Base-by-base conservation (phyloP, 2,888 invertebrate genomes). In the Melinaea marsaeus region DNA sequence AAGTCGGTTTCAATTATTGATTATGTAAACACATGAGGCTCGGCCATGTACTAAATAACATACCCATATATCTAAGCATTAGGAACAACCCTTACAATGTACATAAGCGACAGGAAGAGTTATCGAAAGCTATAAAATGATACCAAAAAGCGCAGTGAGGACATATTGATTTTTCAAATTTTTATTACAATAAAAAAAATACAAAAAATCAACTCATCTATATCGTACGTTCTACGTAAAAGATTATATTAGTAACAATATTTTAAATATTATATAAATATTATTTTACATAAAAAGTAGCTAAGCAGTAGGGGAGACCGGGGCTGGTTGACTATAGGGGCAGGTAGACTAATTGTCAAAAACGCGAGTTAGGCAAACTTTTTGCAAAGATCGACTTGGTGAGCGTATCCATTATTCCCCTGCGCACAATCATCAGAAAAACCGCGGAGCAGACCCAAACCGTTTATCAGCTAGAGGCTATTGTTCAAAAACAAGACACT, bases 261-360 rank as follows among this genome's bases (percentile, higher is more conserved):
- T 82, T 82, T 86, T 86, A 86, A 89, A 88, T 86, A 88, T 83
- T 78, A 84, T 80, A 89, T 90, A 90, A 90, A 89, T 90, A 90
- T 88, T 90, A 88, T 83, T 86, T 89, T 90, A 90, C 90, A 90
- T 88, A 87, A 79, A 83, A 84, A 83, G 22, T 82, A 81, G 80
- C 79, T 86, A 88, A 87, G 89, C 88, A 83, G 78, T 84, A n/a
- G n/a, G n/a, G n/a, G n/a, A n/a, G n/a, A n/a, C n/a, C n/a, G n/a
- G n/a, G n/a, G n/a, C n/a, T n/a, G n/a, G n/a, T n/a, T n/a, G n/a
- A n/a, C n/a, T n/a, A n/a, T n/a, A n/a, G n/a, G n/a, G n/a, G n/a
- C n/a, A n/a, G n/a, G n/a, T n/a, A n/a, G n/a, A n/a, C n/a, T n/a
- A n/a, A n/a, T n/a, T n/a, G n/a, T n/a, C n/a, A n/a, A n/a, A n/a